A percentile compares a stretch with the other conserved stretches of the same genome.
Conservation (phyloP, 2,888 invertebrate genomes). For the Drosophila eohydei region DNA sequence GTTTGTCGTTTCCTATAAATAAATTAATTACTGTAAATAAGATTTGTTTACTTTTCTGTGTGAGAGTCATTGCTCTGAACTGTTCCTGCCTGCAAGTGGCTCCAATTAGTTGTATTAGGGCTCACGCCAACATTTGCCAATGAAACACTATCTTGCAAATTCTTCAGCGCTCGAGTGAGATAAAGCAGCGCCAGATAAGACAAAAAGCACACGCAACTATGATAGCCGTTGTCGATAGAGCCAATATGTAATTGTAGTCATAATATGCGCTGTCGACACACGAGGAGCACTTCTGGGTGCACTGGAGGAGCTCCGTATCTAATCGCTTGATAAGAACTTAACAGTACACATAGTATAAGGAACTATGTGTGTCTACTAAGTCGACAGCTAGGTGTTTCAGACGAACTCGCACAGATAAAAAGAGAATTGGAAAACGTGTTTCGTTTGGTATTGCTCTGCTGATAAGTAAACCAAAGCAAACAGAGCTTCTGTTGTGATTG, state of each 20-base stretch:
- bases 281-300: constrained; percentile 9
- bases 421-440: background rate
- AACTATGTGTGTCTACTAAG: constrained; percentile 4
- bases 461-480: constrained; percentile 46
- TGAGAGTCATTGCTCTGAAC: no score
- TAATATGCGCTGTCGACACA: constrained; percentile 40
- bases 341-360: background rate
- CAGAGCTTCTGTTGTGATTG: constrained; percentile 8
- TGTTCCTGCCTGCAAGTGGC: background rate
- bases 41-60: constrained; percentile 44
- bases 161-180: constrained; percentile 17
- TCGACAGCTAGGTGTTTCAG: constrained; percentile 37
- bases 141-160: constrained; percentile 30
- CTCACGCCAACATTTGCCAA: background rate
- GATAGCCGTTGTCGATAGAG: constrained; percentile 54
- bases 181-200: constrained; percentile 44
- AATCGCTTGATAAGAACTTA: constrained; percentile 47
- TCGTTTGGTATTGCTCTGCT: constrained; percentile 27
- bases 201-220: constrained; percentile 19
- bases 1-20: constrained; percentile 40
- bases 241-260: constrained; percentile 63
- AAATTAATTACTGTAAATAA: constrained; percentile 51
- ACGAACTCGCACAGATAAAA: constrained; percentile 12
- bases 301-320: constrained; percentile 49
- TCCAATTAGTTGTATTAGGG: background rate